Conservation (phyloP, 2,888 invertebrate genomes). For the Scaptomyza caliginosa region DNA sequence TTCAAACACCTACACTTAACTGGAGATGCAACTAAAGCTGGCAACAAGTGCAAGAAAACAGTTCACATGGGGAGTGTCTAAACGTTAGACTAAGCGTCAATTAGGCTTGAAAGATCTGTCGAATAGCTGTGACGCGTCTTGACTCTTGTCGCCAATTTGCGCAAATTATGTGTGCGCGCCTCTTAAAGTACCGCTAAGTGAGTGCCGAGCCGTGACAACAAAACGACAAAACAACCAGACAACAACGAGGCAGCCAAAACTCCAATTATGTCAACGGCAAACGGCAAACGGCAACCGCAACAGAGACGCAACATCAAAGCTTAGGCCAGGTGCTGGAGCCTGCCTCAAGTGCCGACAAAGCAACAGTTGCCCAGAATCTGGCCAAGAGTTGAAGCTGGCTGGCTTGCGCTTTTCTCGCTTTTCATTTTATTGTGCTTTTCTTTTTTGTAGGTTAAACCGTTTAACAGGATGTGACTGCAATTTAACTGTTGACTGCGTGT, state of each 20-base stretch:
- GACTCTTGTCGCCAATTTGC: slow-evolving; percentile 76
- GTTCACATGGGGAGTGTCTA: slow-evolving; percentile 44
- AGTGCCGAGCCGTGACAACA: slow-evolving; percentile 63
- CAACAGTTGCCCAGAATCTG: slow-evolving; percentile 52
- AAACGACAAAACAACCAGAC: slow-evolving; percentile 16
- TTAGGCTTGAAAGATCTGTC: slow-evolving; percentile 72
- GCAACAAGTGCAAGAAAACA: background rate
- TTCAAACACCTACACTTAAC: slow-evolving; percentile 44
- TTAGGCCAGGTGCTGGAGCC: slow-evolving; percentile 44
- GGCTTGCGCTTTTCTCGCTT: slow-evolving; percentile 27
- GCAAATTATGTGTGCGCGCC: slow-evolving; percentile 76
- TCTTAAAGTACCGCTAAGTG: slow-evolving; percentile 77
- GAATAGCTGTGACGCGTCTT: slow-evolving; percentile 32
- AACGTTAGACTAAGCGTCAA: slow-evolving; percentile 62
- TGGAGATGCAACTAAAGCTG: slow-evolving; percentile 7
- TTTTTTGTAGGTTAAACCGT: slow-evolving; percentile 72
- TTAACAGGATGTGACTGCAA: slow-evolving; percentile 70
- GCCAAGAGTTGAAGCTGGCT: slow-evolving; percentile 26
- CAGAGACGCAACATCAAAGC: slow-evolving; percentile 69
- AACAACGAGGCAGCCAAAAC: slow-evolving; percentile 57
- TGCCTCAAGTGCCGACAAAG: slow-evolving; percentile 49
- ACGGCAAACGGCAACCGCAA: slow-evolving; percentile 44
- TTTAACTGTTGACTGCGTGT: slow-evolving; percentile 62
- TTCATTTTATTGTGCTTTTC: slow-evolving; percentile 5
- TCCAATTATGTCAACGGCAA: slow-evolving; percentile 75